Evolutionary conservation across 1,140 invertebrate genomes (phyloP).

Genomic region (Drosophila rufa): DNA sequence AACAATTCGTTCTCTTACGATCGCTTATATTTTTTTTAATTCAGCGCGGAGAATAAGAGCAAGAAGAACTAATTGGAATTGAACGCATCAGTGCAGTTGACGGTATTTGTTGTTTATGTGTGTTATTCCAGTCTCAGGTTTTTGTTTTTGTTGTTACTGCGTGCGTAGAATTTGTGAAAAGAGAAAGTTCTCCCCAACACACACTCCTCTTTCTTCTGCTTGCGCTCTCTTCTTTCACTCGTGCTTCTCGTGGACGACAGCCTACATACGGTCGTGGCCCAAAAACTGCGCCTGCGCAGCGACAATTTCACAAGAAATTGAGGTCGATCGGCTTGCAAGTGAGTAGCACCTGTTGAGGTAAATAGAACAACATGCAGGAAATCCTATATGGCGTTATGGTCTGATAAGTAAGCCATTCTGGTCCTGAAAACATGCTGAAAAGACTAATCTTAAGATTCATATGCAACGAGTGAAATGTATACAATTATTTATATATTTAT

Average conservation of each 20-base stretch:
- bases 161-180: conserved; percentile 80
- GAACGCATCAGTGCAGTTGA: conserved; percentile 31
- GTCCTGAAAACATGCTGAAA: background rate
- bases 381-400: background rate
- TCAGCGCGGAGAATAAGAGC: background rate
- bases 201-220: conserved; percentile 11
- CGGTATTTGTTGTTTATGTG: conserved; percentile 4
- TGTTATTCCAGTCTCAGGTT: conserved; percentile 8
- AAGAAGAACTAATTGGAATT: conserved; percentile 32
- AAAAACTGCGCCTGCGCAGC: conserved; percentile 50
- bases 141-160: conserved; percentile 47
- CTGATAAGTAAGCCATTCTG: background rate
- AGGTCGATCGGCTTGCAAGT: conserved; percentile 25
- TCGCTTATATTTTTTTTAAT: background rate
- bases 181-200: conserved; percentile 66
- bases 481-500: background rate
- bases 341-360: conserved; percentile 5
- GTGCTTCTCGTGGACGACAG: background rate
- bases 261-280: conserved; percentile 17
- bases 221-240: background rate
- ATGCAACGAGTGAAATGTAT: background rate
- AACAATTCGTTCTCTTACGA: conserved; percentile 1
- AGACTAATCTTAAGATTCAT: background rate
- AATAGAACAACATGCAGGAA: background rate
- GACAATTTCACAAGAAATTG: conserved; percentile 45